Conservation (phyloP, 2,888 invertebrate species). For the Auanema freiburgensis region DNA sequence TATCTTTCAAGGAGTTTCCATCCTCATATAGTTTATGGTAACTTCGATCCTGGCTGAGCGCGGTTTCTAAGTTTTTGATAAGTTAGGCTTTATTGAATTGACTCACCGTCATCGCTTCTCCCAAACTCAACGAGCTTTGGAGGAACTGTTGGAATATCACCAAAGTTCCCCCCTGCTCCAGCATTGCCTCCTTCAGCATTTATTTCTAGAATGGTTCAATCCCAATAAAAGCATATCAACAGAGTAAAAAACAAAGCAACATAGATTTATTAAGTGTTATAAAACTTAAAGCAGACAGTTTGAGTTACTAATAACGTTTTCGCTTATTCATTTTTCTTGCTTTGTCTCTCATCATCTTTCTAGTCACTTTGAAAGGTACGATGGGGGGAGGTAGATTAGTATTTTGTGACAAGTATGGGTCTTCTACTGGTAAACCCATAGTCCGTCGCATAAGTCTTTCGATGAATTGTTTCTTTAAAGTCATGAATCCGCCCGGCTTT, state of each 20-base stretch:
- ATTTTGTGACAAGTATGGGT: slow-evolving; percentile 11
- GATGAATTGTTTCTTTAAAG: slow-evolving; percentile 55
- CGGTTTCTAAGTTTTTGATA: not conserved
- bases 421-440: slow-evolving; percentile 43
- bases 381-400: slow-evolving; percentile 43
- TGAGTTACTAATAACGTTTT: not conserved
- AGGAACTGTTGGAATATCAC: slow-evolving; percentile 11
- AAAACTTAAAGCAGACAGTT: too few species aligned
- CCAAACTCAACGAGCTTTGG: slow-evolving; percentile 1
- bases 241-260: not conserved
- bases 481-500: slow-evolving; percentile 56
- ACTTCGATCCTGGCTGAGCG: not conserved
- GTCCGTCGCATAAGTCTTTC: slow-evolving; percentile 52
- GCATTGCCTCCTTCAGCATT: slow-evolving; percentile 40
- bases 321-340: not conserved
- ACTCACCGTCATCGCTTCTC: slow-evolving; percentile 1
- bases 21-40: not conserved
- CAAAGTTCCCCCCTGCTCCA: slow-evolving; percentile 48
- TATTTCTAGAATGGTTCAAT: slow-evolving; percentile 30
- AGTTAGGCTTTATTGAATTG: not conserved
- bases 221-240: not conserved
- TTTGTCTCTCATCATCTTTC: slow-evolving; percentile 31
- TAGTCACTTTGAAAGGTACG: slow-evolving; percentile 48
- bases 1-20: slow-evolving; percentile 3
- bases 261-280: too few species aligned